Conservation (phyloP, 2,797 vertebrate species). For the Poeciliopsis turneri region DNA sequence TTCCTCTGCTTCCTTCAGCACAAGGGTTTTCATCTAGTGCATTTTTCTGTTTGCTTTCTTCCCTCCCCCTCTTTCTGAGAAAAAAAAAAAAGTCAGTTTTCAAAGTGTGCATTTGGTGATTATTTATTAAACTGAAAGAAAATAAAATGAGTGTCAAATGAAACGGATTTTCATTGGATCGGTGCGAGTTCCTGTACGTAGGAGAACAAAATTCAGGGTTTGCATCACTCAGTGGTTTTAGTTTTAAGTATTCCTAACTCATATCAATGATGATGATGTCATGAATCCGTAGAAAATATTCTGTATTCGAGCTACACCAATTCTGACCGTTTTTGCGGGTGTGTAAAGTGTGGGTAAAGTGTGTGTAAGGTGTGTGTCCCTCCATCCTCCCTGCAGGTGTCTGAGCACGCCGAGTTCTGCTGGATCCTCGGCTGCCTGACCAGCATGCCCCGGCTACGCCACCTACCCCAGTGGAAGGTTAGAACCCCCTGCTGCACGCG, state of each 20-base stretch:
- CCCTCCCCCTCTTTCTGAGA: constrained; percentile 1
- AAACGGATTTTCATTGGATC: not conserved
- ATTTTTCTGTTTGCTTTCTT: constrained; percentile 18
- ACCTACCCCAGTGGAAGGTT: constrained; percentile 98
- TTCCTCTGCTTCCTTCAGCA: not conserved
- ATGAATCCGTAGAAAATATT: not conserved
- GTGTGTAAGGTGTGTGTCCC: no score
- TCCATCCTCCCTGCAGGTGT: constrained; percentile 78
- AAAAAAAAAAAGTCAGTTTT: not conserved
- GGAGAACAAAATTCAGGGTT: not conserved
- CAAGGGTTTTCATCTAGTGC: constrained; percentile 12
- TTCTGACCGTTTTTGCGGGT: not conserved
- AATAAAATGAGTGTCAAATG: not conserved
- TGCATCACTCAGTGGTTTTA: not conserved
- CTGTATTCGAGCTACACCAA: not conserved
- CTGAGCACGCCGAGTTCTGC: constrained; percentile 89
- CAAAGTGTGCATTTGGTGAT: not conserved
- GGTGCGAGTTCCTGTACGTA: not conserved
- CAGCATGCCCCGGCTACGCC: constrained; percentile 88
- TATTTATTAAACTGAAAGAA: not conserved
- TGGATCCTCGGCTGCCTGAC: constrained; percentile 96
- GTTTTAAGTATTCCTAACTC: not conserved
- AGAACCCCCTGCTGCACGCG: not conserved
- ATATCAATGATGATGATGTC: not conserved
- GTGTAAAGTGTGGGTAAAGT: not conserved